These are phyloP conservation scores for Coelopa frigida DNA, from an alignment of 1,140 invertebrate species.

Conservation along the genomic window DNA sequence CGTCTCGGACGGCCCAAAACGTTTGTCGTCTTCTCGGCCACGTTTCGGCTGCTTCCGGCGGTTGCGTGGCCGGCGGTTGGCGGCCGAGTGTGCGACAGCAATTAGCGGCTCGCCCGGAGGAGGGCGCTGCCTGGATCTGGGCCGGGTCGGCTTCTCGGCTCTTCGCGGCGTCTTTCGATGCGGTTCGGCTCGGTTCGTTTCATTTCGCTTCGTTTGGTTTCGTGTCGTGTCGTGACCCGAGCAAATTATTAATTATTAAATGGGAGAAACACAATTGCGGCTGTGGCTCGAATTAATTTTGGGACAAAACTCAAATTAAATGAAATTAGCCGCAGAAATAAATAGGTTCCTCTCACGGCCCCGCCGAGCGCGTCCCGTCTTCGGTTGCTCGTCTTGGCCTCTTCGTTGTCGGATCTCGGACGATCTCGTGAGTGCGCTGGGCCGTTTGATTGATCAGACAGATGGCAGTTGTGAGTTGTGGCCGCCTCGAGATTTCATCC, in stretches of 20 bases:
- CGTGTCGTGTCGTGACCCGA: slow-evolving; percentile 34
- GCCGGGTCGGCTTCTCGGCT: too few relatives aligned
- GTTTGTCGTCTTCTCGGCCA: too few relatives aligned
- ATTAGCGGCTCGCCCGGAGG: too few relatives aligned
- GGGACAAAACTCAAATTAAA: slow-evolving; percentile 37
- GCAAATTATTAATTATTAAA: slow-evolving; percentile 45
- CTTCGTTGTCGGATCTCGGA: slow-evolving; percentile 2
- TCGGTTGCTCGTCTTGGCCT: not conserved
- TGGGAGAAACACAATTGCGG: slow-evolving; percentile 41
- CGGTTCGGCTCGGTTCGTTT: too few relatives aligned
- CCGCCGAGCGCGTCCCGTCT: not conserved
- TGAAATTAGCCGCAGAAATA: slow-evolving; percentile 37
- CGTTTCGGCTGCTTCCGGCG: too few relatives aligned
- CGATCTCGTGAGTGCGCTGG: slow-evolving; percentile 15
- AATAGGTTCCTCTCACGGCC: slow-evolving; percentile 17
- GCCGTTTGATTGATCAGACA: slow-evolving; percentile 30
- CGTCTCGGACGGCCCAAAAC: too few relatives aligned
- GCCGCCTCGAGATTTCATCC: too few relatives aligned
- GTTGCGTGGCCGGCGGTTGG: too few relatives aligned
- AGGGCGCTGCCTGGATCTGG: too few relatives aligned
- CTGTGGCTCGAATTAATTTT: slow-evolving; percentile 25
- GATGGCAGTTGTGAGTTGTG: slow-evolving; percentile 22
- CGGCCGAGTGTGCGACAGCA: too few relatives aligned
- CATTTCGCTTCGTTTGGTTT: not conserved
- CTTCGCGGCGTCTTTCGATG: too few relatives aligned